Base-by-base conservation (phyloP, 1,140 invertebrate genomes). In the Panulirus ornatus region DNA sequence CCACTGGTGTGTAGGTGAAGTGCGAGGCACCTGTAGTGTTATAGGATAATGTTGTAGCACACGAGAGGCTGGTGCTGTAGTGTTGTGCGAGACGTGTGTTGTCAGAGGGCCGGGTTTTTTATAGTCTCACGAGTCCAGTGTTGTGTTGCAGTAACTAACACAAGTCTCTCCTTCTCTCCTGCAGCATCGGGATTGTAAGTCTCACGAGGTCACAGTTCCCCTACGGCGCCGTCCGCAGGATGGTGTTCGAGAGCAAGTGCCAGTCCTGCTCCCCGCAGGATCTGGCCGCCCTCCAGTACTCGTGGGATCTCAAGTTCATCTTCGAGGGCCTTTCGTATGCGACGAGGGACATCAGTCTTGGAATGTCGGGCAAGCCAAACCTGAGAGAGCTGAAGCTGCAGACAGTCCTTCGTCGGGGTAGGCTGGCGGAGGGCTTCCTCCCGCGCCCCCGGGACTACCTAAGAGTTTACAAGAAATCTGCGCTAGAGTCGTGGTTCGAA, bases 191-290 rank as follows among this genome's bases (percentile, higher is more conserved):
- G 9, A 84, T 84, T n/a, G 22, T 27, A 27, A 73, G 34, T 40
- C n/a, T 44, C 38, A 36, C 51, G 40, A 27, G 83, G 40, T 51
- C 83, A 5, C 66, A 47, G 83, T 47, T 84, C 42, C 83, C 83
- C 63, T 84, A 47, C 83, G 83, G 83, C 83, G 83, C 83, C 63
- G 42, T n/a, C 38, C 83, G 83, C 22, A 84, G 66, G 83, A 44
- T 84, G 63, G 83, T 84, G 63, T 84, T 84, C n/a, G 66, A 84
- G 83, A 84, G 83, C 11, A 66, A 84, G 83, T 84, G 83, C 14
- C 42, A 44, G 63, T 71, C 83, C 5, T 84, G 83, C 83, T 36
- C 66, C 9, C 40, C 83, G 36, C 38, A 84, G 42, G 83, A 84
- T 63, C 63, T 84, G 16, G 11, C 3, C 11, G 63, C 6, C 6